A percentile compares a stretch with the other conserved stretches of the same genome.
These are phyloP conservation scores for Drosophila pandora DNA, from an alignment of 1,140 invertebrate species.

Conservation along the genomic window DNA sequence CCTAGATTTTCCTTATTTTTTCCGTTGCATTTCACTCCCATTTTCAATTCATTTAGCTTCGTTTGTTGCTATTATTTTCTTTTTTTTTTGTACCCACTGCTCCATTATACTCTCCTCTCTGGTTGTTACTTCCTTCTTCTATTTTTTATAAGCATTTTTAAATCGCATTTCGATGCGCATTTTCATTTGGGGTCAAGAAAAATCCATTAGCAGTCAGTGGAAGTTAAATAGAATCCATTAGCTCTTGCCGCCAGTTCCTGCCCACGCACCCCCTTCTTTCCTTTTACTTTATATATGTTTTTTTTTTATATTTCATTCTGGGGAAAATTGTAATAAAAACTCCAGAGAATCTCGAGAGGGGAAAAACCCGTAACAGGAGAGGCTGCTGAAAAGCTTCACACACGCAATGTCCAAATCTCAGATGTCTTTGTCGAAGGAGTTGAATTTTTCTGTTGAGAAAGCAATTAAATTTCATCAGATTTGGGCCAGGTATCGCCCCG, in stretches of 20 bases:
- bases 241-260: slow-evolving; percentile 62
- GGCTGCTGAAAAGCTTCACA: slow-evolving; percentile 37
- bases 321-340: slow-evolving; percentile 74
- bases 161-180: slow-evolving; percentile 82
- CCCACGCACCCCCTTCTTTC: slow-evolving; percentile 15
- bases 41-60: slow-evolving; percentile 77
- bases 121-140: slow-evolving; percentile 56
- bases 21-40: slow-evolving; percentile 66
- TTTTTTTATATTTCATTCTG: slow-evolving; percentile 32
- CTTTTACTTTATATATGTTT: slow-evolving; percentile 23
- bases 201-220: slow-evolving; percentile 83
- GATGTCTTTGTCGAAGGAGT: slow-evolving; percentile 34
- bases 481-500: slow-evolving; percentile 20
- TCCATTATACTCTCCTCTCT: slow-evolving; percentile 49
- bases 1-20: background rate
- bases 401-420: slow-evolving; percentile 56
- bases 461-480: slow-evolving; percentile 67
- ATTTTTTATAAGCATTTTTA: slow-evolving; percentile 79
- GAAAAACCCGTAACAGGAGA: slow-evolving; percentile 44
- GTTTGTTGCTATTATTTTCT: slow-evolving; percentile 42
- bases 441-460: slow-evolving; percentile 13
- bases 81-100: slow-evolving; percentile 20
- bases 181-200: slow-evolving; percentile 83
- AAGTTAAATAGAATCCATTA: slow-evolving; percentile 84
- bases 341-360: slow-evolving; percentile 32